phyloP scores from a whole-genome alignment of 2,888 invertebrate species.

The Amblyjoppa fuscipennis region DNA sequence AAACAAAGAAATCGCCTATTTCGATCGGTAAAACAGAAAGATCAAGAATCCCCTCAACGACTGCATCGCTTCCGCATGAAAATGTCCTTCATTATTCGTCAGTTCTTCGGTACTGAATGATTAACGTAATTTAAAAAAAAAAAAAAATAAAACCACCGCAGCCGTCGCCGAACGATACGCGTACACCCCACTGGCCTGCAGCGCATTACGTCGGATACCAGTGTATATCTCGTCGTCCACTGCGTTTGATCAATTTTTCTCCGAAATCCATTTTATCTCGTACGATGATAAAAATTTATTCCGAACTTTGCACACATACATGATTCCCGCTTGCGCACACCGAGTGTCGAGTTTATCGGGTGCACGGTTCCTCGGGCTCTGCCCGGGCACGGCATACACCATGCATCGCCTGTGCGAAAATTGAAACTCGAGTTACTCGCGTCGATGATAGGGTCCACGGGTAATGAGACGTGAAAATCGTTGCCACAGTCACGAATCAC shows the following conservation, averaged over 20 bases:
- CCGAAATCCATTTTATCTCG: neutral
- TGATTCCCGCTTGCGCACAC: conserved; percentile 41
- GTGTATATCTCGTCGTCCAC: neutral
- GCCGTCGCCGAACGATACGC: too few species aligned
- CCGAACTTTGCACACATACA: conserved; percentile 23
- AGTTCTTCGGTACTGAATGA: too few species aligned
- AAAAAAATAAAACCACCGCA: too few species aligned
- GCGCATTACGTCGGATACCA: too few species aligned
- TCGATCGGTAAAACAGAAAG: too few species aligned
- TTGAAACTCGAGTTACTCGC: conserved; percentile 58
- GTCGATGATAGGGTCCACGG: conserved; percentile 59
- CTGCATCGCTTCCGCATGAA: too few species aligned
- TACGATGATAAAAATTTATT: conserved; percentile 45
- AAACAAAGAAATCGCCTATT: too few species aligned
- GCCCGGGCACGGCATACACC: neutral
- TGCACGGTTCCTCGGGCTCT: conserved; percentile 37
- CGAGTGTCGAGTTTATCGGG: conserved; percentile 56
- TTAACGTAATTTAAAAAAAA: too few species aligned
- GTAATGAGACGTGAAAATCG: conserved; percentile 67
- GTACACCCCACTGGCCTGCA: too few species aligned
- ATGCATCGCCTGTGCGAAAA: conserved; percentile 50
- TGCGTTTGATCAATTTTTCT: neutral
- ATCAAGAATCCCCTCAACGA: too few species aligned
- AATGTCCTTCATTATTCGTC: too few species aligned
- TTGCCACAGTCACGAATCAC: conserved; percentile 58